These are phyloP conservation scores for Nothoprocta perdicaria DNA, from an alignment of 2,113 vertebrate genomes.

Conservation along the genomic window DNA sequence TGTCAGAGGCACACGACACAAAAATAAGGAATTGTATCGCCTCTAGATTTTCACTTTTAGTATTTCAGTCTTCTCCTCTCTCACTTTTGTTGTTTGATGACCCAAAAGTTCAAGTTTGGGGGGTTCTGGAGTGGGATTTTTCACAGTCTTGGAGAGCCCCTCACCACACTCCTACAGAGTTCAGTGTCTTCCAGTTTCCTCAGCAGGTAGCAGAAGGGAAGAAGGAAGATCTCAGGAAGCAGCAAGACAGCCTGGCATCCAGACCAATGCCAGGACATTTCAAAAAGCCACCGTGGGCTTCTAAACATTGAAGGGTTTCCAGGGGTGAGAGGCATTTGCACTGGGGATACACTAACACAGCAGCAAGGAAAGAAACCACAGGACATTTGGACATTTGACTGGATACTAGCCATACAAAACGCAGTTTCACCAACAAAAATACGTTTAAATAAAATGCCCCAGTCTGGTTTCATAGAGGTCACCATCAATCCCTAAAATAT, in stretches of 20 bases:
- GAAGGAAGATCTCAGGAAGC: neutral
- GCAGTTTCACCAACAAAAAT: neutral
- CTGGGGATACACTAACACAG: neutral
- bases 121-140: neutral
- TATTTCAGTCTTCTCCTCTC: neutral
- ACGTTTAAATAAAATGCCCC: neutral
- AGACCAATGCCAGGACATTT: neutral
- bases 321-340: neutral
- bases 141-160: neutral
- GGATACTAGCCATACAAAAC: neutral
- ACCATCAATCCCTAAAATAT: constrained; percentile 1
- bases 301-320: neutral
- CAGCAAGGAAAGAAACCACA: neutral
- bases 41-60: neutral
- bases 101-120: neutral
- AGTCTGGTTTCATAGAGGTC: neutral
- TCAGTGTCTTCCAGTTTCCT: neutral
- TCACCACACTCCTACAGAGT: neutral
- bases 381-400: neutral
- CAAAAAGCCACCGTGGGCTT: neutral
- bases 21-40: neutral
- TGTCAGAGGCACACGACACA: fast-evolving
- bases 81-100: neutral
- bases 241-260: neutral
- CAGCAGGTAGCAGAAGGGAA: neutral